Evolutionary conservation across 37 sponge, comb jelly and placozoan species (phyloP), one percentile per base, ranked within the genome.

Genomic region (Cliona cf. orientalis): DNA sequence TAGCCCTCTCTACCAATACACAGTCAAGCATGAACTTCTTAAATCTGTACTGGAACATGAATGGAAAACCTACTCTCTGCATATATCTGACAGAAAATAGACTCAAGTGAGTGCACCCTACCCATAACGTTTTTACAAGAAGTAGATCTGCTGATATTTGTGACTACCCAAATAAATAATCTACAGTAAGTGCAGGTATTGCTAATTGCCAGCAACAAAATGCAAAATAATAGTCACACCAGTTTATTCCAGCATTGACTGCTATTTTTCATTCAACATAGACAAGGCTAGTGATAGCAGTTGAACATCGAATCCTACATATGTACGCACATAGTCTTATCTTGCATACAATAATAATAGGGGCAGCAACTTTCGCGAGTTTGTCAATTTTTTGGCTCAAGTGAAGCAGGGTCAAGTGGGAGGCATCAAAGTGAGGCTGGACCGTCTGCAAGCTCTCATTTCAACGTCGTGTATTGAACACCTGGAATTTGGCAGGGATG

Each of bases 41-140:
- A 26, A 76, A 84, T 46, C 71, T 81, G 23, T 79, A 94, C 75
- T 94, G 95, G 95, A 94, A 94, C 66, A 83, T 87, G 91, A 56
- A 19, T 19, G 66, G 81, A 26, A 72, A 90, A 41, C 95, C 95
- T 1, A 90, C 88, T 37, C 58, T 94, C 19, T 86, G 86, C 35
- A 39, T 94, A 45, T 82, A 80, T n/a, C 78, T 94, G 25, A 72
- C 88, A 22, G 88, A 91, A 43, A 75, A 42, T 58, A 64, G 79
- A 58, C 64, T 91, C 71, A 82, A 80, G 92, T 91, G 33, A 70
- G 86, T 60, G 21, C 34, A 14, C 3, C n/a, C n/a, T n/a, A n/a
- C n/a, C n/a, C n/a, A n/a, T n/a, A n/a, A n/a, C n/a, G n/a, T n/a
- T n/a, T n/a, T n/a, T n/a, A n/a, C n/a, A n/a, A n/a, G n/a, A n/a